phyloP scores from a whole-genome alignment of 2,888 invertebrate genomes.

The Trachelus tabidus region DNA sequence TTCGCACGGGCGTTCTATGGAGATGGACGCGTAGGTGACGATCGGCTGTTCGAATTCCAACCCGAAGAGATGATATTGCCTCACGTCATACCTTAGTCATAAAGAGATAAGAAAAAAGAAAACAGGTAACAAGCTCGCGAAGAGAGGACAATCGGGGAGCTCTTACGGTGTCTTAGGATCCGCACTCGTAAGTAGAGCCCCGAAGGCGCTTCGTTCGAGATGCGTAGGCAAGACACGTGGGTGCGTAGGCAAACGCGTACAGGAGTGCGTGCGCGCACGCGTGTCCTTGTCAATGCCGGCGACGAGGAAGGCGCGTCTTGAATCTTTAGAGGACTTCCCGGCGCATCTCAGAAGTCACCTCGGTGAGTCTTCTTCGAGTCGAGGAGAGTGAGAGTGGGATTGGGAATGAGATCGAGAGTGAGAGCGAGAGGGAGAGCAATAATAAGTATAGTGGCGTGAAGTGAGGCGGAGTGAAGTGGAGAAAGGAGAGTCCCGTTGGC shows the following conservation, averaged over 20 bases:
- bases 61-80: neutral
- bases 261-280: neutral
- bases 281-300: constrained; percentile 25
- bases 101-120: neutral
- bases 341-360: constrained; percentile 8
- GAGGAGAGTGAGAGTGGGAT: constrained; percentile 39
- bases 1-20: neutral
- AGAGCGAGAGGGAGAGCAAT: constrained; percentile 7
- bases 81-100: neutral
- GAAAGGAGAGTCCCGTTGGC: constrained; percentile 52
- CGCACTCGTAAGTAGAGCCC: neutral
- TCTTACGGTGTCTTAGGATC: neutral
- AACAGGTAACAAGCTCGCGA: neutral
- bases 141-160: neutral
- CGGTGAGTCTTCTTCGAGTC: neutral
- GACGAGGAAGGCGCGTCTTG: constrained; percentile 23
- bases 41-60: neutral
- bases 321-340: constrained; percentile 30
- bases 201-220: neutral
- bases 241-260: neutral
- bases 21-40: constrained; percentile 1
- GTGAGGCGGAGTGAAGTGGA: neutral
- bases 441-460: neutral
- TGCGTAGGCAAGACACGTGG: neutral
- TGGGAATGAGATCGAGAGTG: constrained; percentile 11